Evolutionary conservation across 2,113 vertebrate species (phyloP), one percentile per base, ranked within the genome.

Genomic region (Lepisosteus oculatus): DNA sequence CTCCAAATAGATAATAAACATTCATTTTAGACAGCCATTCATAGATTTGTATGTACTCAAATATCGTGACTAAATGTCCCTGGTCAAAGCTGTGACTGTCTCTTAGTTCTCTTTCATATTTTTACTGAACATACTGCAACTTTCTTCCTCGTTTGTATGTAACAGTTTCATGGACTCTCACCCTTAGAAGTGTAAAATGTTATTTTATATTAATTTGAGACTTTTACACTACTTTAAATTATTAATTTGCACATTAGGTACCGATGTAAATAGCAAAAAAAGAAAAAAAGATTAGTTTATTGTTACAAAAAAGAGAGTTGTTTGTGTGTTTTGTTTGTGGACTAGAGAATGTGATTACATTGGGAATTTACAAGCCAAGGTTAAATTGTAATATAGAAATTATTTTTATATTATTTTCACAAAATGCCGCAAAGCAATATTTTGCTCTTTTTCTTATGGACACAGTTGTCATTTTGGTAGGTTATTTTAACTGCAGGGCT

Each of bases 191-290:
- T 89, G 83, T 86, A 88, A 85, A 81, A 87, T 84, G 85, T 89
- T 81, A 86, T 89, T 83, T 90, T 85, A 86, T 90, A 84, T 90
- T 88, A 79, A 85, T 89, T 93, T 92, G 77, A 85, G 80, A 92
- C 86, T 91, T 83, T 90, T 83, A 90, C 88, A 90, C 85, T 88
- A 88, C 77, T 86, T 89, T 78, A 85, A 88, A 86, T 89, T 88
- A 90, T 92, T 93, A 85, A 90, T 95, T 94, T 94, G 90, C 92
- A 92, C 92, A 91, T 90, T 88, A 82, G 76, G 86, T 90, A 90
- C 87, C 88, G 79, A 86, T 92, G 87, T 93, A 87, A 89, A 85
- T 92, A 89, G 86, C 80, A 84, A 85, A 85, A 74, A 55, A 67
- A 78, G 73, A 84, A 85, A 57, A 79, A 76, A 78, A 86, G 85